Evolutionary conservation across 2,888 invertebrate species (phyloP).

Genomic region (Drepanosiphum platanoidis): DNA sequence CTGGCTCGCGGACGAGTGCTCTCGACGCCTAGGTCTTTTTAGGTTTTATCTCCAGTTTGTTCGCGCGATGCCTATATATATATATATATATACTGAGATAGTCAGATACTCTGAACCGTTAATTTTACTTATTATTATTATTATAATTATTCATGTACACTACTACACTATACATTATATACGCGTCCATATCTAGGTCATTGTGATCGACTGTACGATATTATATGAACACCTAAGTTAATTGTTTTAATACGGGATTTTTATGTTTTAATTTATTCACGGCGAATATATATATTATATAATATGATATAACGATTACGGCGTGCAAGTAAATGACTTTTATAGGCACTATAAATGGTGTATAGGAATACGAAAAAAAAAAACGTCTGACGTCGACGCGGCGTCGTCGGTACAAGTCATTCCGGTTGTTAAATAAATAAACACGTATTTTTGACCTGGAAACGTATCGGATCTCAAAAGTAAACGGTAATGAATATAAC

Average conservation of each 20-base stretch:
- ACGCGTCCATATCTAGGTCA: slow-evolving; percentile 36
- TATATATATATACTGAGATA: too few species aligned
- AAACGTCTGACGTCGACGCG: not conserved
- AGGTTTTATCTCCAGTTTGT: too few species aligned
- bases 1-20: too few species aligned
- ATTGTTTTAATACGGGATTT: not conserved
- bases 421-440: not conserved
- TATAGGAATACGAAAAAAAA: not conserved
- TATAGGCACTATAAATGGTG: not conserved
- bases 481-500: slow-evolving; percentile 21
- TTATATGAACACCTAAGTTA: not conserved
- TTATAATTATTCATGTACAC: not conserved
- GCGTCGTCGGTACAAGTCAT: not conserved
- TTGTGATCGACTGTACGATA: not conserved
- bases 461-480: not conserved
- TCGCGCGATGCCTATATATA: too few species aligned
- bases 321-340: not conserved
- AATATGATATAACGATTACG: not conserved
- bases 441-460: not conserved
- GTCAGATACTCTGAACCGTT: too few species aligned
- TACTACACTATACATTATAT: too few species aligned
- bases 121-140: too few species aligned
- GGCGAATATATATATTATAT: not conserved
- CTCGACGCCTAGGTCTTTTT: too few species aligned
- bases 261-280: not conserved